Base-by-base conservation (phyloP, 1,140 invertebrate species). In the Hydropsyche tenuis region DNA sequence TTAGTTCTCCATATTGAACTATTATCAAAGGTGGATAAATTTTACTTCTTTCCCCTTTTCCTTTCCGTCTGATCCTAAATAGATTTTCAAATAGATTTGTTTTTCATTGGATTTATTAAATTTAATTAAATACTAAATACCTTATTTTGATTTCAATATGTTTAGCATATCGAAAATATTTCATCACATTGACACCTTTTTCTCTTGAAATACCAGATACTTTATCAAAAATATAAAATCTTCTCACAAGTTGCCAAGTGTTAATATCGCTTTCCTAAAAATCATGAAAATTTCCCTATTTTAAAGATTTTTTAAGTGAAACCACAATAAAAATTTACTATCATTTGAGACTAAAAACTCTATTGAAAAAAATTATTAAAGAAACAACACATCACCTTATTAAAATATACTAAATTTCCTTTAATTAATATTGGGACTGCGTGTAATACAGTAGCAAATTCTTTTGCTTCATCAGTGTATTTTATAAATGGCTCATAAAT, bases 201-300 rank as follows among this genome's bases (percentile, higher is more conserved):
- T 78, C 56, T 23, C 81, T 75, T 69, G 63, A 77, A 63, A 81
- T 82, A 64, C 87, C 86, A 76, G 83, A 87, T 11, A 86, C 75
- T 65, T 82, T 86, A 79, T 93, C 90, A 46, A 91, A 81, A 7
- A 91, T 76, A 79, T 92, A 91, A 81, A 91, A 90, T 78, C 90
- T 85, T 69, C 87, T 80, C 0, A 88, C 86, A 7, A 92, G 80
- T 73, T 88, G 84, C 87, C 88, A 87, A 46, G 86, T 81, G 42
- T 83, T 83, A 76, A 83, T 79, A 79, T 88, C 84, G 37, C 81
- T 78, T 23, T 79, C 83, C 86, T 85, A 75, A 72, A 79, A 79
- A 78, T 25, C 30, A 37, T 63, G 30, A 30, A 18, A n/a, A n/a
- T n/a, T n/a, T n/a, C n/a, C n/a, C n/a, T n/a, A n/a, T n/a, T n/a